A percentile compares a stretch with the other conserved stretches of the same genome.
Evolutionary conservation across 2,113 vertebrate genomes (phyloP).

Genomic region (Potamarius usumacintae): DNA sequence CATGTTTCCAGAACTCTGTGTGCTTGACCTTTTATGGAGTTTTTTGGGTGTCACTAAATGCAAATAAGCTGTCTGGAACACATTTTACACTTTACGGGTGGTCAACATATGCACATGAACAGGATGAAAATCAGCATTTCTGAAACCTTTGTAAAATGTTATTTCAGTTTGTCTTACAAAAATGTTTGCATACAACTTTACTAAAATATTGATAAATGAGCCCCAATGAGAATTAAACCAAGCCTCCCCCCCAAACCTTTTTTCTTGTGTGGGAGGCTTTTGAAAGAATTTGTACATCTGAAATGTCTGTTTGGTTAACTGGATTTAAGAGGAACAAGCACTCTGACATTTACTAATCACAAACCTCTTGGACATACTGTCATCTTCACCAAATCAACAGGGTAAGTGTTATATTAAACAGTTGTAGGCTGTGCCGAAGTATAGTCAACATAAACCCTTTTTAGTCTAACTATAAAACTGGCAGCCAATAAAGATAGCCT

Average conservation of each 20-base stretch:
- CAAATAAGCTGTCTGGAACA: not conserved
- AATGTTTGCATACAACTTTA: not conserved
- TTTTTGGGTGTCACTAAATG: not conserved
- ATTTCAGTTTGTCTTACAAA: not conserved
- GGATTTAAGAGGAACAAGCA: not conserved
- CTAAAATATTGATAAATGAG: not conserved
- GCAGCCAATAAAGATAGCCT: not conserved
- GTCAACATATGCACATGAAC: not conserved
- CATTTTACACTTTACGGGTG: not conserved
- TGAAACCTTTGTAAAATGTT: not conserved
- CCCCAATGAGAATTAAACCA: not conserved
- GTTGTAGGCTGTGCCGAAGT: not conserved
- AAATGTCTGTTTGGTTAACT: not conserved
- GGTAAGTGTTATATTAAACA: not conserved
- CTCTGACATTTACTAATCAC: not conserved
- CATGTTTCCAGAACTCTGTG: not conserved
- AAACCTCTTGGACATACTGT: not conserved
- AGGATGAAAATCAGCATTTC: not conserved
- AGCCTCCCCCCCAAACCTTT: not conserved
- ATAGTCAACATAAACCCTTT: not conserved
- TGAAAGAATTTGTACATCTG: not conserved
- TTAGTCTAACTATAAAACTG: not conserved
- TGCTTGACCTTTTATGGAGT: constrained; percentile 1
- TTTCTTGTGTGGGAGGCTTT: not conserved
- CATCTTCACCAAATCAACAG: not conserved